Conservation (phyloP, 2,888 invertebrate genomes). For the Pheosia gnoma region DNA sequence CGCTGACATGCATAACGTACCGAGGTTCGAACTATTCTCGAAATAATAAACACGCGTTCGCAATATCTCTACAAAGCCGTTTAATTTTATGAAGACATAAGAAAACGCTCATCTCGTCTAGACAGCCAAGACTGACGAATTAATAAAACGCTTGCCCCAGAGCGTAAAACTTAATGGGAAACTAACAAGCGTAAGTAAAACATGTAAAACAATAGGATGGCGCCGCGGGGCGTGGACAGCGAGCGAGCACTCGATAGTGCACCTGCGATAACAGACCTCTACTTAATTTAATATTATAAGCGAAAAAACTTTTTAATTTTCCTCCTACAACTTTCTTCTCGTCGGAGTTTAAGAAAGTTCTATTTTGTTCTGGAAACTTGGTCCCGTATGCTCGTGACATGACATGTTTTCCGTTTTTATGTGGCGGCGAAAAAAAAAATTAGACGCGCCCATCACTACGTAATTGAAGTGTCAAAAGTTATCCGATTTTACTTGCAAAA, state of each 20-base stretch:
- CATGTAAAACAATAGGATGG: conserved; percentile 62
- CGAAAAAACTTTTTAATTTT: conserved; percentile 71
- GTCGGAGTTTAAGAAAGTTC: conserved; percentile 59
- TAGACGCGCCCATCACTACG: conserved; percentile 76
- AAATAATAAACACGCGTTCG: conserved; percentile 51
- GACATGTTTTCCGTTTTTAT: conserved; percentile 64
- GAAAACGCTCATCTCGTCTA: conserved; percentile 44
- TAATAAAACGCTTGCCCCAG: conserved; percentile 59
- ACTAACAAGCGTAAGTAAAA: conserved; percentile 72
- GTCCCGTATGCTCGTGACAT: conserved; percentile 74
- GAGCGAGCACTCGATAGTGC: conserved; percentile 49
- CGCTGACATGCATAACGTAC: conserved; percentile 40
- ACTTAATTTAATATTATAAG: conserved; percentile 66
- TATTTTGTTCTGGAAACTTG: conserved; percentile 74
- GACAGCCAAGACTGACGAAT: conserved; percentile 58
- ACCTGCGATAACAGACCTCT: conserved; percentile 59
- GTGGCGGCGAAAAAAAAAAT: conserved; percentile 60
- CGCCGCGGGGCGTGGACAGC: conserved; percentile 41
- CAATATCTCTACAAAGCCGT: conserved; percentile 47
- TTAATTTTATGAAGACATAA: conserved; percentile 58
- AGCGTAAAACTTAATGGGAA: conserved; percentile 64
- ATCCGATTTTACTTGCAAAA: conserved; percentile 84
- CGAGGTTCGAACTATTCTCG: conserved; percentile 50
- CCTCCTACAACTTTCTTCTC: conserved; percentile 63
- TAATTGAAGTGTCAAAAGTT: conserved; percentile 85